A percentile compares a stretch with the other conserved stretches of the same genome.
These are phyloP conservation scores for Holacanthella duospinosa DNA, from an alignment of 2,888 invertebrate genomes.

Conservation along the genomic window DNA sequence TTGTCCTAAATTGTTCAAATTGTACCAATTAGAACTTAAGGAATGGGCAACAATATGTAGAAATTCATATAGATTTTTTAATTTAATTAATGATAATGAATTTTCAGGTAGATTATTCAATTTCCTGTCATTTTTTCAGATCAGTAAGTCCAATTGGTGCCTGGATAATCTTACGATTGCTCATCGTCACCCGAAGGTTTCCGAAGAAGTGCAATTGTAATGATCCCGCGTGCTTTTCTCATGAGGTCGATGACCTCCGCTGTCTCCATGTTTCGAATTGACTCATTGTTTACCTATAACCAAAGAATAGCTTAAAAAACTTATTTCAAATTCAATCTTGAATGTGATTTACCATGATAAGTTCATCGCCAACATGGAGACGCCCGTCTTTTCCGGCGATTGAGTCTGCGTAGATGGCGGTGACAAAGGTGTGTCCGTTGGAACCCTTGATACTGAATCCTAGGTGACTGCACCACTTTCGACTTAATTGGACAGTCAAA, in stretches of 20 bases:
- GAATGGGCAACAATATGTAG: too few relatives aligned
- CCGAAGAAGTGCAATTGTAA: slow-evolving; percentile 63
- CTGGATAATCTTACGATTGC: too few relatives aligned
- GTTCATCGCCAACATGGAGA: slow-evolving; percentile 64
- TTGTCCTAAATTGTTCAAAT: too few relatives aligned
- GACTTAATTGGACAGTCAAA: slow-evolving; percentile 66
- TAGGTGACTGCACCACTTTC: slow-evolving; percentile 75
- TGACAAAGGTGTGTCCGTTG: slow-evolving; percentile 54
- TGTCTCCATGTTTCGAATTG: slow-evolving; percentile 66
- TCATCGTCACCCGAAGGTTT: slow-evolving; percentile 21
- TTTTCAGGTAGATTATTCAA: too few relatives aligned
- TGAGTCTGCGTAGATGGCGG: slow-evolving; percentile 73
- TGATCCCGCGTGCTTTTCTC: slow-evolving; percentile 67
- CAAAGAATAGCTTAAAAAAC: neutral
- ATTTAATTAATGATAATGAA: too few relatives aligned
- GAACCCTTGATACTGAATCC: slow-evolving; percentile 70
- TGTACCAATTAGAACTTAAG: too few relatives aligned
- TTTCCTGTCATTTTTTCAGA: too few relatives aligned
- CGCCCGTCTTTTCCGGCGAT: slow-evolving; percentile 74
- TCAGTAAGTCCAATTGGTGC: too few relatives aligned
- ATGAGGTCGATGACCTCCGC: slow-evolving; percentile 71
- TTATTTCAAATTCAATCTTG: too few relatives aligned
- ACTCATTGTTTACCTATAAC: slow-evolving; percentile 69
- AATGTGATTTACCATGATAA: slow-evolving; percentile 58
- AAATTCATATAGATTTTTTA: too few relatives aligned